phyloP scores from a whole-genome alignment of 2,113 vertebrate genomes.

The Hylia prasina region DNA sequence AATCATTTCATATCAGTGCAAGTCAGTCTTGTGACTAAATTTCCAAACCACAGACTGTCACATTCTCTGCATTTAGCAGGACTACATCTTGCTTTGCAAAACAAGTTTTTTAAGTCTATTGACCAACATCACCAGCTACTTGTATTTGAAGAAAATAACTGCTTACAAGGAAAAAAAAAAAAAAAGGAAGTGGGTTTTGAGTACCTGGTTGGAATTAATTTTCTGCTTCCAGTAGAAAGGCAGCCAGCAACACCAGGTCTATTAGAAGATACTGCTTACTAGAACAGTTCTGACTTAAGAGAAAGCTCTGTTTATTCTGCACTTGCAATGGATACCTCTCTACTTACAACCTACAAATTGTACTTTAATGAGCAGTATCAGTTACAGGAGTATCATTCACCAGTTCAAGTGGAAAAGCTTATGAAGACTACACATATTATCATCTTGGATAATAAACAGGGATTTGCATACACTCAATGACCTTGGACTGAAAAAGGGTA shows the following conservation, averaged over 20 bases:
- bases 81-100: not conserved
- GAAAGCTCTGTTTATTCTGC: not conserved
- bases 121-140: not conserved
- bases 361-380: conserved; percentile 40
- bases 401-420: not conserved
- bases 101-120: not conserved
- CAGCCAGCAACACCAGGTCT: not conserved
- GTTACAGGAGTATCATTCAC: conserved; percentile 1
- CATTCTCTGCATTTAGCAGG: not conserved
- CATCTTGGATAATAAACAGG: not conserved
- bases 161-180: not conserved
- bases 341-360: not conserved
- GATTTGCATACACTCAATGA: not conserved
- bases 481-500: not conserved
- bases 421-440: not conserved
- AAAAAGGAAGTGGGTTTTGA: not conserved
- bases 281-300: not conserved
- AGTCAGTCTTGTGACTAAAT: not conserved
- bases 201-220: not conserved
- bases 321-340: not conserved
- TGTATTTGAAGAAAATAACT: not conserved
- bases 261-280: not conserved
- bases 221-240: not conserved
- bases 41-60: not conserved
- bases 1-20: not conserved